These are phyloP conservation scores for Prunella fulvescens DNA, from an alignment of 2,113 vertebrate genomes.

Conservation along the genomic window DNA sequence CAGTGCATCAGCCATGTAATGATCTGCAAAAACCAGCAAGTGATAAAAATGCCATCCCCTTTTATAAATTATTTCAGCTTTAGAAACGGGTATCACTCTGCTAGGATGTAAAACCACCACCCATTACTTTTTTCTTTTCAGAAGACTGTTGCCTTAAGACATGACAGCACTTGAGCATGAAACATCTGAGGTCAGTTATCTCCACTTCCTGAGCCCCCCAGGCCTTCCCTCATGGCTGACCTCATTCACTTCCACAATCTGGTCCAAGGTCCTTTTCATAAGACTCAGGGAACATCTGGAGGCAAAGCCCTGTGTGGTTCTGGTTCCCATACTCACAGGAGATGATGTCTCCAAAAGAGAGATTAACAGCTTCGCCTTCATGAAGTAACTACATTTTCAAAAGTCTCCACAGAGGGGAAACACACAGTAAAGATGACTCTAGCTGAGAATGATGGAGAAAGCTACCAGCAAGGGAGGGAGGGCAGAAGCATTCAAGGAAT, in stretches of 20 bases:
- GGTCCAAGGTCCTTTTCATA: neutral
- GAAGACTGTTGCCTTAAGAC: neutral
- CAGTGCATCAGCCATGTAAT: neutral
- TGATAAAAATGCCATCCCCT: neutral
- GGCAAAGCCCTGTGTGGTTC: neutral
- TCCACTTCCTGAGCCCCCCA: slow-evolving; percentile 12
- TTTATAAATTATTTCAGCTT: neutral
- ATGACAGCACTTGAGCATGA: neutral
- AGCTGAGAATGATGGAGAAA: neutral
- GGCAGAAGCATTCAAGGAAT: neutral
- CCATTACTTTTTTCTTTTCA: neutral
- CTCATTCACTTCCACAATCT: slow-evolving; percentile 11
- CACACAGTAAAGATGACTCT: neutral
- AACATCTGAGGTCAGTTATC: slow-evolving; percentile 14
- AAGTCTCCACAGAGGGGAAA: neutral
- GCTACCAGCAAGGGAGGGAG: neutral
- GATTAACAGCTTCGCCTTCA: neutral
- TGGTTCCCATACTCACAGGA: slow-evolving; percentile 4
- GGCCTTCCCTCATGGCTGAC: slow-evolving; percentile 2
- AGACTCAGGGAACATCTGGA: slow-evolving; percentile 15
- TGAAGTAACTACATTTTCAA: neutral
- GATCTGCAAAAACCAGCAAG: neutral
- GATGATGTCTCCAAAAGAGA: neutral
- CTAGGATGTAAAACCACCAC: neutral
- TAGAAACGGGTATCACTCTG: neutral